Base-by-base conservation (phyloP, 2,797 vertebrate species). In the Amniataba percoides region DNA sequence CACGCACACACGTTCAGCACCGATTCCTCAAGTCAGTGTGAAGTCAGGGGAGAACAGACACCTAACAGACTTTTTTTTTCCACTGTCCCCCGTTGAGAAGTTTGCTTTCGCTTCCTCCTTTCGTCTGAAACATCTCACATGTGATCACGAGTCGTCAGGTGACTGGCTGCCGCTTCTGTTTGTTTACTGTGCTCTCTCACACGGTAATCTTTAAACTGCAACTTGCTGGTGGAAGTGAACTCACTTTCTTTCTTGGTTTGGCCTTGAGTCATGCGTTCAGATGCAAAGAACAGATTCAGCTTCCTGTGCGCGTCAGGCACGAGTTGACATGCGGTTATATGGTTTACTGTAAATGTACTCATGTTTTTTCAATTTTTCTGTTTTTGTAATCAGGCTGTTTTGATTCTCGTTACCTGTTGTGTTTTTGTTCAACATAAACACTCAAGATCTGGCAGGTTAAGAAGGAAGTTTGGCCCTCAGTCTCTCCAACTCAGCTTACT, bases 91-190 rank as follows among this genome's bases (percentile, higher is more conserved):
- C n/a, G 55, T 71, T 14, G 48, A 56, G 40, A 77, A 15, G 68
- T 74, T 46, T 68, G 40, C 72, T 86, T 87, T 83, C 74, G 51
- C 60, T 87, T 85, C 79, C 75, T 31, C 27, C 27, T 5, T 31
- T 40, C 1, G 8, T 71, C 11, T 18, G 2, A 64, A 74, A 58
- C 49, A 0, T 67, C 45, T 72, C 36, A 42, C 71, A 83, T n/a
- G 36, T 83, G 85, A 79, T 59, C 36, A 31, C 39, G 31, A 36
- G 34, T 40, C 23, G 53, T 63, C 25, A 55, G 8, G 67, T 31
- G 1, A 27, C 7, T 14, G 1, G 71, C 27, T 21, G 10, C 40
- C 7, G 27, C 13, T 39, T 51, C 19, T 25, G n/a, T 43, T 62
- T 49, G 27, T 66, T 75, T 14, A 11, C 6, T 1, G 0, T 11